phyloP scores from a whole-genome alignment of 1,140 invertebrate genomes.

The Hylaeus anthracinus region DNA sequence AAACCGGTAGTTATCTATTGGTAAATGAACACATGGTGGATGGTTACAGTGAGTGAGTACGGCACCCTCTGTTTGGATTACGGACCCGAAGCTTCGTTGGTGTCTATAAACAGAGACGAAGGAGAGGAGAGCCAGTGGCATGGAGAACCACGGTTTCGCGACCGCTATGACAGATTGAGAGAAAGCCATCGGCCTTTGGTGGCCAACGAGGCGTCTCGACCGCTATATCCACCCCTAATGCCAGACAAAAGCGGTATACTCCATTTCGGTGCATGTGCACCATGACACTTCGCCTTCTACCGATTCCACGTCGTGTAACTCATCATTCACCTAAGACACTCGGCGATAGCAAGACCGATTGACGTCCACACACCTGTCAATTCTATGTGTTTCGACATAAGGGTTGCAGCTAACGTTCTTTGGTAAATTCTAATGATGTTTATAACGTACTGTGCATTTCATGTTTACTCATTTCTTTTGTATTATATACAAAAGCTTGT shows the following conservation, averaged over 20 bases:
- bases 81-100: slow-evolving; percentile 59
- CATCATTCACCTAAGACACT: slow-evolving; percentile 51
- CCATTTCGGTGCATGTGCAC: slow-evolving; percentile 48
- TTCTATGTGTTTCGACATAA: too few species aligned
- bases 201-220: slow-evolving; percentile 76
- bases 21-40: slow-evolving; percentile 71
- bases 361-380: slow-evolving; percentile 4
- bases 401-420: too few species aligned
- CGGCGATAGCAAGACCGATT: slow-evolving; percentile 18
- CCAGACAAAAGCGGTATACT: slow-evolving; percentile 66
- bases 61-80: slow-evolving; percentile 76
- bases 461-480: too few species aligned
- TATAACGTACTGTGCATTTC: neutral
- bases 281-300: slow-evolving; percentile 16
- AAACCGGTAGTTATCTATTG: slow-evolving; percentile 53
- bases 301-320: slow-evolving; percentile 32
- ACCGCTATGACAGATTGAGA: slow-evolving; percentile 75
- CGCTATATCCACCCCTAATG: slow-evolving; percentile 53
- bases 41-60: slow-evolving; percentile 72
- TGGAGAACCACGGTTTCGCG: slow-evolving; percentile 64
- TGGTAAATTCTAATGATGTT: too few species aligned
- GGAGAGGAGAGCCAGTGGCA: slow-evolving; percentile 53
- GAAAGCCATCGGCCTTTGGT: slow-evolving; percentile 71
- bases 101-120: slow-evolving; percentile 70
- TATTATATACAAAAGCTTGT: too few species aligned